These are phyloP conservation scores for Trochalopteron elliotii DNA, from an alignment of 2,113 vertebrate genomes.

Conservation along the genomic window DNA sequence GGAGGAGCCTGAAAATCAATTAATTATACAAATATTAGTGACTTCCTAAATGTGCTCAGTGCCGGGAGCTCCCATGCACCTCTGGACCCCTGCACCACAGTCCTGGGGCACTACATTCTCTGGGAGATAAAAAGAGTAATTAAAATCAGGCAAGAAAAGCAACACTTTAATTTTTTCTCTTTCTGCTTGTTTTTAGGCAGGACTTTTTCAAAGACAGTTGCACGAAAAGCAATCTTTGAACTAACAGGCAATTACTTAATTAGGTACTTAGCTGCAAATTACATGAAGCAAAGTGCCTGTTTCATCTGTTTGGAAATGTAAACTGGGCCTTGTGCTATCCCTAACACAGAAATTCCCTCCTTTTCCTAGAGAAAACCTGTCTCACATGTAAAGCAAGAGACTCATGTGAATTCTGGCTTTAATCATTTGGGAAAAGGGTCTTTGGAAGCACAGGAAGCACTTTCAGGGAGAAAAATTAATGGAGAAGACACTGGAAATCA, in stretches of 20 bases:
- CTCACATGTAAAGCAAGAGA: neutral
- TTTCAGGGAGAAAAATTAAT: neutral
- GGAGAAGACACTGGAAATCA: neutral
- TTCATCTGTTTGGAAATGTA: neutral
- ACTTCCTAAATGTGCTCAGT: neutral
- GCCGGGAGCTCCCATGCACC: fast-evolving
- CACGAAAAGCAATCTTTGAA: neutral
- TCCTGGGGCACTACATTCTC: fast-evolving
- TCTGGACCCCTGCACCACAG: neutral
- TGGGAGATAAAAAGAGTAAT: neutral
- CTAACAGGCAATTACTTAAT: constrained; percentile 40
- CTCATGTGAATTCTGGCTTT: neutral
- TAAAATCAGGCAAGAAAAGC: neutral
- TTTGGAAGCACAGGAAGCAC: neutral
- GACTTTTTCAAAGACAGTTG: neutral
- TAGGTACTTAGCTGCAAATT: constrained; percentile 19
- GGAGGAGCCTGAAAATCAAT: neutral
- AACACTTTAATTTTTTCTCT: neutral
- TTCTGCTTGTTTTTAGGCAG: neutral
- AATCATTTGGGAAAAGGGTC: fast-evolving
- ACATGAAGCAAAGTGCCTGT: neutral
- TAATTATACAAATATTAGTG: neutral
- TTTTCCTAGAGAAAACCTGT: neutral
- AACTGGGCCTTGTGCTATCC: neutral
- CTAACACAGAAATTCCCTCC: neutral